Base-by-base conservation (phyloP, 2,888 invertebrate genomes). In the Eupithecia inturbata region DNA sequence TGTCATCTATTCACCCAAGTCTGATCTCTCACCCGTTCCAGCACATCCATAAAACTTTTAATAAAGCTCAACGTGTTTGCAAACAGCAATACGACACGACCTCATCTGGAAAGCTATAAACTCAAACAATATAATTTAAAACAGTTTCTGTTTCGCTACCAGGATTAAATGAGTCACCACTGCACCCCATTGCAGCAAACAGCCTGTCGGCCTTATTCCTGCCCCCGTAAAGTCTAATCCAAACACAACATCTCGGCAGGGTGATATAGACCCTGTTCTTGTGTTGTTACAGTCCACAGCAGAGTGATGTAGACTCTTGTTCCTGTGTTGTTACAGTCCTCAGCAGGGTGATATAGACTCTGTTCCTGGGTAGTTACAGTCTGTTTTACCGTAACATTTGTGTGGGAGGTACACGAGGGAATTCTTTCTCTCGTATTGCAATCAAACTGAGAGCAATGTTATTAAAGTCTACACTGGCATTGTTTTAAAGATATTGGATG, bases 381-480 rank as follows among this genome's bases (percentile, higher is more conserved):
- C 41, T 28, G 19, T 72, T 73, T 73, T 75, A 64, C 69, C 33
- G 41, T 71, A 60, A n/a, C 67, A 31, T 66, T 63, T 66, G 67
- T 67, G 49, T 60, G 67, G 75, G 62, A 57, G 53, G 75, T 66
- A 72, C 72, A 62, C n/a, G 64, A 68, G 68, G 60, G 72, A 75
- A 68, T 72, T 75, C 67, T 70, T 67, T 45, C 53, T 36, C 41
- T 69, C 72, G 68, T 73, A 66, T 63, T 78, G 78, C 77, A 82
- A 81, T 82, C 81, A 74, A 74, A 79, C 74, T 76, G 81, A 83
- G 77, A 82, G 81, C 79, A 80, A 79, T 74, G 75, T 68, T 77
- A 70, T 80, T 82, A 79, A 72, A 76, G 73, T 76, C 71, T 77
- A 74, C 73, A 69, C 77, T 75, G 74, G 68, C 33, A 72, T 73